A percentile compares a stretch with the other conserved stretches of the same genome.
Evolutionary conservation across 2,113 vertebrate genomes (phyloP).

Genomic region (Zosterops pallidus): DNA sequence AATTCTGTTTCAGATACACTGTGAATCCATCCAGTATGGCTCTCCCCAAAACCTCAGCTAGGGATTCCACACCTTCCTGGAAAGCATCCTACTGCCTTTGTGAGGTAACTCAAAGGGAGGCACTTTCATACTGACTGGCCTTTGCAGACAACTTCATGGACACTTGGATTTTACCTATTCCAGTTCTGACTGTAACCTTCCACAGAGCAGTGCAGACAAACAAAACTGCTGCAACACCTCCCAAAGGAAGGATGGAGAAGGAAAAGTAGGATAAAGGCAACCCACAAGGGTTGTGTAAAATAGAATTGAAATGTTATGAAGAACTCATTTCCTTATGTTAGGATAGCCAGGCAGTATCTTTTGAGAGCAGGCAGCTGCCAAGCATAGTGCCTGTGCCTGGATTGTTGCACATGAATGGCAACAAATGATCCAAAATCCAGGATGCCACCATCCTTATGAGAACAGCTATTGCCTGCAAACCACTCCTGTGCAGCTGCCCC

Average conservation of each 20-base stretch:
- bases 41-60: not conserved
- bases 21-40: not conserved
- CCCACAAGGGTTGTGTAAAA: not conserved
- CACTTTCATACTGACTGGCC: not conserved
- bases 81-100: not conserved
- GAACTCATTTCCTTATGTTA: not conserved
- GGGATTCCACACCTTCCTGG: not conserved
- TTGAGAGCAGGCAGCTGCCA: not conserved
- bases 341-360: not conserved
- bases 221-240: not conserved
- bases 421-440: not conserved
- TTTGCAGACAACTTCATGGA: not conserved
- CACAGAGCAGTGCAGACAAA: not conserved
- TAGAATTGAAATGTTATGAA: not conserved
- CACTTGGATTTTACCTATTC: not conserved
- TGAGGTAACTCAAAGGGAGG: not conserved
- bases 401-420: not conserved
- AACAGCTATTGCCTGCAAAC: not conserved
- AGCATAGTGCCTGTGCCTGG: not conserved
- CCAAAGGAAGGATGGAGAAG: not conserved
- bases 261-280: not conserved
- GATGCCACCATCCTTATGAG: not conserved
- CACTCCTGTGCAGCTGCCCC: not conserved
- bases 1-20: not conserved
- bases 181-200: not conserved